phyloP scores from a whole-genome alignment of 2,888 invertebrate species.

The Cacoxenus indagator region DNA sequence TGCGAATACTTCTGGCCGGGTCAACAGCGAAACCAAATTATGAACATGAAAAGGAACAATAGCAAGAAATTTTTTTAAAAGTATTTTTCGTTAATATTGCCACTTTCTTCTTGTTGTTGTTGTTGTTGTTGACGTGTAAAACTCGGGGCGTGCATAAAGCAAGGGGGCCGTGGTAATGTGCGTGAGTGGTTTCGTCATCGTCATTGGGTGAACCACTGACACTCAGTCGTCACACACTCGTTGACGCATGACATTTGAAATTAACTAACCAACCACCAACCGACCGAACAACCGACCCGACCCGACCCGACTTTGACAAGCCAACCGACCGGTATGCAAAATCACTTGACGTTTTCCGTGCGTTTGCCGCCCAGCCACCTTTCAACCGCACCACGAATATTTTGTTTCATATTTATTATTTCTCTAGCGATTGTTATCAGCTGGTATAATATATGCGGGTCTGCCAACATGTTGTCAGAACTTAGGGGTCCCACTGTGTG shows the following conservation, averaged over 20 bases:
- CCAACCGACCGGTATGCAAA: conserved; percentile 51
- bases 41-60: too few species aligned
- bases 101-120: too few species aligned
- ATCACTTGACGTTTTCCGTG: conserved; percentile 49
- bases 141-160: too few species aligned
- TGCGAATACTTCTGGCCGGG: too few species aligned
- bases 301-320: conserved; percentile 2
- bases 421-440: conserved; percentile 54
- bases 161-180: too few species aligned
- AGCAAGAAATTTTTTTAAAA: too few species aligned
- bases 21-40: neutral
- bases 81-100: conserved; percentile 61
- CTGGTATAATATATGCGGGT: conserved; percentile 57
- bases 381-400: too few species aligned
- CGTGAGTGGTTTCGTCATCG: conserved; percentile 43
- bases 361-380: too few species aligned
- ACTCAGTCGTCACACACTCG: conserved; percentile 55
- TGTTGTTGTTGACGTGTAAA: conserved; percentile 63
- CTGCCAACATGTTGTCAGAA: conserved; percentile 17
- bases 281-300: neutral
- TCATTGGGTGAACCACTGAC: too few species aligned
- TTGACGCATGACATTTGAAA: conserved; percentile 41
- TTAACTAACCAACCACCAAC: neutral
- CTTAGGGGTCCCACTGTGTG: conserved; percentile 44
- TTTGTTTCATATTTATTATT: neutral